Evolutionary conservation across 2,888 invertebrate genomes (phyloP), one percentile per base, ranked within the genome.

Genomic region (Cataglyphis rosenhaueri): DNA sequence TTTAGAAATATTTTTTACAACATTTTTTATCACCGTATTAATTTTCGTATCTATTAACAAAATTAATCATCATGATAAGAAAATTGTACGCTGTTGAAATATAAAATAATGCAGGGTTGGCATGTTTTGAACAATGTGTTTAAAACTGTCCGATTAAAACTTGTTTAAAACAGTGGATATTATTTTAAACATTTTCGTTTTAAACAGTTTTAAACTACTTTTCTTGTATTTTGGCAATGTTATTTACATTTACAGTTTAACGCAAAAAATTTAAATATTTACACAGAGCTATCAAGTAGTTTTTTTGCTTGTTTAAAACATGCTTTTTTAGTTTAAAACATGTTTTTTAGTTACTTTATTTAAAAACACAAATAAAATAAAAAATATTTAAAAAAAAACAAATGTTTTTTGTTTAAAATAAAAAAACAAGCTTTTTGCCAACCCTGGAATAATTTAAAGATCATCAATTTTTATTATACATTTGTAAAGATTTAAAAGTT

Each of bases 81-180:
- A 44, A 73, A 44, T 32, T 21, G 8, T 25, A 29, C 8, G 1
- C 59, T n/a, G 0, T 62, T 10, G 21, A 64, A 18, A 59, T 12
- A n/a, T 4, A 41, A 41, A 5, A 18, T 25, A 15, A 29, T 29
- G 1, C 64, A 41, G 41, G 44, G 64, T 64, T 64, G 21, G 10
- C 21, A 64, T 64, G 41, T 64, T 64, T 64, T 64, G 41, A 64
- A 64, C 41, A 64, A 64, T 38, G 18, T 21, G 21, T 21, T 64
- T 64, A 64, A 64, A 35, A 64, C 64, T 6, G 38, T n/a, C 21
- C 38, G 62, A 38, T 64, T 64, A 64, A 64, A 64, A 64, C 38
- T 38, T 38, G 21, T 38, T 64, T 64, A 64, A 38, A 64, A 64
- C 62, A 21, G 21, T 64, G n/a, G 35, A 38, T 21, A 64, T 12